Conservation (phyloP, 2,113 vertebrate genomes). For the Sturnira hondurensis region DNA sequence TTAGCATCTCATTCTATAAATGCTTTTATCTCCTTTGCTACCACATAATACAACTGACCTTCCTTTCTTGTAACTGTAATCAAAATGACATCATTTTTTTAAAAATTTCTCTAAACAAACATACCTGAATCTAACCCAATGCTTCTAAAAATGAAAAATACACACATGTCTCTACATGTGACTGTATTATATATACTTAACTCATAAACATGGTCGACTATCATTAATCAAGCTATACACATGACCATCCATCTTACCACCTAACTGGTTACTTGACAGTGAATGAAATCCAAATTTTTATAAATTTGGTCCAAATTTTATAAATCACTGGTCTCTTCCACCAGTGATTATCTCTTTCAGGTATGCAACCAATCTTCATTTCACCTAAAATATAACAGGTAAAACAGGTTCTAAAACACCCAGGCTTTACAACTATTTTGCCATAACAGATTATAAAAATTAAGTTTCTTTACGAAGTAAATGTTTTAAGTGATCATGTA, state of each 20-base stretch:
- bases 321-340: too few species aligned
- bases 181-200: neutral
- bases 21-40: conserved; percentile 15
- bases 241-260: neutral
- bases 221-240: neutral
- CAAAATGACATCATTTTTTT: neutral
- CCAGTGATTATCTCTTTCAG: conserved; percentile 21
- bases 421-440: conserved; percentile 41
- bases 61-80: neutral
- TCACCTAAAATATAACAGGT: conserved; percentile 44
- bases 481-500: neutral
- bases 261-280: neutral
- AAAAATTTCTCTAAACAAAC: neutral
- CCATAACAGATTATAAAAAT: conserved; percentile 30
- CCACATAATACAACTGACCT: neutral
- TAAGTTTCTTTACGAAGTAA: conserved; percentile 37
- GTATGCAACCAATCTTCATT: conserved; percentile 29
- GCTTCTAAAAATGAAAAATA: neutral
- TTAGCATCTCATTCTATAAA: conserved; percentile 5
- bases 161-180: neutral
- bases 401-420: conserved; percentile 48
- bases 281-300: neutral
- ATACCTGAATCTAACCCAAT: neutral
- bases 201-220: neutral
- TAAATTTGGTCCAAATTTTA: too few species aligned